Percentiles rank a stretch among this genome's conserved stretches.
These are phyloP conservation scores for Zaprionus ornatus DNA, from an alignment of 1,140 invertebrate genomes.

Conservation along the genomic window DNA sequence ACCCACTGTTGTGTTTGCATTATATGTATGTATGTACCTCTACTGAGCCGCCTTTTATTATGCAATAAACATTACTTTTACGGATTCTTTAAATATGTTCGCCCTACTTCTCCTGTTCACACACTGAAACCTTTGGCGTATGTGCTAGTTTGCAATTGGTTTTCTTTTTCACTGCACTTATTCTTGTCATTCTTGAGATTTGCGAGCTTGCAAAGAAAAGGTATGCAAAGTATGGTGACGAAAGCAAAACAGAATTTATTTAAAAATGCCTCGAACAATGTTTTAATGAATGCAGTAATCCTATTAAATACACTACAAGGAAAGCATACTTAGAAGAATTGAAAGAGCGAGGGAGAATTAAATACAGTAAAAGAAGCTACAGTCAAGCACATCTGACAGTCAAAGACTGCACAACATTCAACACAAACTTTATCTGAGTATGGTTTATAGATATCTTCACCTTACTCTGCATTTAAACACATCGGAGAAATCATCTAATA, in stretches of 20 bases:
- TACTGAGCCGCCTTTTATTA: conserved; percentile 75
- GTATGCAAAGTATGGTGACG: neutral
- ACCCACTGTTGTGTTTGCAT: conserved; percentile 64
- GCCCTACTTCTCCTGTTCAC: neutral
- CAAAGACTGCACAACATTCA: neutral
- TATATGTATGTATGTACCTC: conserved; percentile 51
- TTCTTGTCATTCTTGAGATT: neutral
- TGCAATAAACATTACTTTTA: conserved; percentile 81
- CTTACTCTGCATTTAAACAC: too few species aligned
- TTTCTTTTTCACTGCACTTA: neutral
- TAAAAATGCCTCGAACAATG: conserved; percentile 76
- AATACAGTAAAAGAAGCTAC: neutral
- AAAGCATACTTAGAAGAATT: conserved; percentile 39
- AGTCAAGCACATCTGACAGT: too few species aligned
- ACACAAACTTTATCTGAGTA: neutral
- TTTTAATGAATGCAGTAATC: conserved; percentile 81
- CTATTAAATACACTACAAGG: conserved; percentile 71
- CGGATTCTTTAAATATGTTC: conserved; percentile 60
- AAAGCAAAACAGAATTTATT: conserved; percentile 61
- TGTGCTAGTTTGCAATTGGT: neutral
- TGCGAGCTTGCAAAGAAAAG: neutral
- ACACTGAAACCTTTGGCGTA: neutral
- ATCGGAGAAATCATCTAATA: fast-evolving
- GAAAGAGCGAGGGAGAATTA: conserved; percentile 9
- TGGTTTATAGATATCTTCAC: neutral